A percentile compares a stretch with the other conserved stretches of the same genome.
phyloP scores from a whole-genome alignment of 2,113 vertebrate genomes.

The Rutilus rutilus region DNA sequence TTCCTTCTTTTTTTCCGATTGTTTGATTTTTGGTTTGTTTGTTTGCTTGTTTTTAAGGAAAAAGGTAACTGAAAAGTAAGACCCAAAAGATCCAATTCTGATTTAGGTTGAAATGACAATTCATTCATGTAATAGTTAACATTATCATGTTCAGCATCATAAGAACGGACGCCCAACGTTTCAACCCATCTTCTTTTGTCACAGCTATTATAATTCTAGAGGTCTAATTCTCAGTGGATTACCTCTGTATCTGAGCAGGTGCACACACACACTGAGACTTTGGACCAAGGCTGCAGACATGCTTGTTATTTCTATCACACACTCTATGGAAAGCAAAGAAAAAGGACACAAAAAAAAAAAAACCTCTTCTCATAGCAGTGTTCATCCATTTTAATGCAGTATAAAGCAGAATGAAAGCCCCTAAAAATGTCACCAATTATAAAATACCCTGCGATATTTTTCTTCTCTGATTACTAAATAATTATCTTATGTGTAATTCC shows the following conservation, averaged over 20 bases:
- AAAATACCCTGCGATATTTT: neutral
- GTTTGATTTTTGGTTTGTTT: too few relatives aligned
- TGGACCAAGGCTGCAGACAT: conserved; percentile 47
- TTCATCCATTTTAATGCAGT: neutral
- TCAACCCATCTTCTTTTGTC: neutral
- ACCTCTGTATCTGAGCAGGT: neutral
- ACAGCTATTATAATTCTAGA: neutral
- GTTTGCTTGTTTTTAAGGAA: too few relatives aligned
- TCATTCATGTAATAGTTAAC: neutral
- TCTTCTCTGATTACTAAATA: conserved; percentile 6
- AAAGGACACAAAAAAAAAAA: conserved; percentile 49
- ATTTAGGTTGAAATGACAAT: neutral
- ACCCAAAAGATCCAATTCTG: neutral
- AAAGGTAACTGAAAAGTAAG: too few relatives aligned
- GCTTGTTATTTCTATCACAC: conserved; percentile 70
- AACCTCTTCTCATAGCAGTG: neutral
- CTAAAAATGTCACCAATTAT: neutral
- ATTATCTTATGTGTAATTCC: neutral
- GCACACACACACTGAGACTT: conserved; percentile 3
- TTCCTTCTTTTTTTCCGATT: too few relatives aligned
- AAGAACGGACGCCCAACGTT: neutral
- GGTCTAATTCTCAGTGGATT: neutral
- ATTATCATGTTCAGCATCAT: conserved; percentile 1
- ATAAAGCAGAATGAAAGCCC: neutral
- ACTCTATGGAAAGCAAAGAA: conserved; percentile 54